Conservation (phyloP, 2,113 vertebrate species). For the Mobula birostris region DNA sequence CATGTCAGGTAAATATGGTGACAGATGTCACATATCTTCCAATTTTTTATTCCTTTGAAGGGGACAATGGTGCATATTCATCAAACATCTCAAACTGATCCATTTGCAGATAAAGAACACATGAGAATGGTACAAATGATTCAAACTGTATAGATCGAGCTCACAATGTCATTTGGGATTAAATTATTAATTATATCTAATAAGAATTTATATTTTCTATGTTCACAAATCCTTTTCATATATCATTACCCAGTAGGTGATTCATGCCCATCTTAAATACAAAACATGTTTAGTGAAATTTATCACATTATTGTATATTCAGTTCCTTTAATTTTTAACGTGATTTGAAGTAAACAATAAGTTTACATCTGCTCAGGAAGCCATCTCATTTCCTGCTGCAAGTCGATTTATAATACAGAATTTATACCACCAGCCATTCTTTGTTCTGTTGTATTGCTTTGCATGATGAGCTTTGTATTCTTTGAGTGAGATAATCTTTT, state of each 20-base stretch:
- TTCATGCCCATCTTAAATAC: conserved; percentile 37
- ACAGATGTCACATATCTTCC: background rate
- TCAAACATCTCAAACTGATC: background rate
- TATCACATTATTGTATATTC: conserved; percentile 61
- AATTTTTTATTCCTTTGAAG: background rate
- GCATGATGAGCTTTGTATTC: conserved; percentile 50
- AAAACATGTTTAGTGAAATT: conserved; percentile 50
- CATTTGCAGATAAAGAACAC: background rate
- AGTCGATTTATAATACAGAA: conserved; percentile 58
- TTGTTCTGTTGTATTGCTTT: conserved; percentile 53
- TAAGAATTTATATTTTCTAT: background rate
- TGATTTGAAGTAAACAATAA: conserved; percentile 56
- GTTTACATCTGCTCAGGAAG: conserved; percentile 47
- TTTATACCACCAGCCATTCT: conserved; percentile 50
- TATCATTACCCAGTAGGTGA: background rate
- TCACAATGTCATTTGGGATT: background rate
- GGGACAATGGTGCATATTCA: too few relatives aligned
- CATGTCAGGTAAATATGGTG: too few relatives aligned
- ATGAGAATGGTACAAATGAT: background rate
- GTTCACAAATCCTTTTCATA: background rate
- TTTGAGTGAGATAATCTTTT: conserved; percentile 52
- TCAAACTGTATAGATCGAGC: background rate
- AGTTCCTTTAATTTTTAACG: conserved; percentile 66
- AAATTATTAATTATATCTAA: background rate
- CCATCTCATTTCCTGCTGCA: conserved; percentile 54